Evolutionary conservation across 2,113 vertebrate genomes (phyloP).

Genomic region (Pollimyrus isidori): DNA sequence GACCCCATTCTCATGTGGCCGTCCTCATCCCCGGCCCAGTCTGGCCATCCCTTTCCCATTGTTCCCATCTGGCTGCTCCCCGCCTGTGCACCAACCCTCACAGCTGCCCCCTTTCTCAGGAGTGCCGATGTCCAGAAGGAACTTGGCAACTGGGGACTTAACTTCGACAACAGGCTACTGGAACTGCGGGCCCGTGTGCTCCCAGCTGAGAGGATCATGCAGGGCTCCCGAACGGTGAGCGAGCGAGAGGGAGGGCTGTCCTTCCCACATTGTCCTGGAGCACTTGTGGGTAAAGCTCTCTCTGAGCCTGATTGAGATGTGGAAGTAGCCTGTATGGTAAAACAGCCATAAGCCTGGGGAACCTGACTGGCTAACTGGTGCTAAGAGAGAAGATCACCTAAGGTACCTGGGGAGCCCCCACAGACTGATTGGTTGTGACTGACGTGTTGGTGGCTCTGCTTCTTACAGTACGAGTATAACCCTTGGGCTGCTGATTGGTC

Average conservation of each 20-base stretch:
- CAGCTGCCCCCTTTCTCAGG: slow-evolving; percentile 47
- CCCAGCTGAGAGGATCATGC: slow-evolving; percentile 75
- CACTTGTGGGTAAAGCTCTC: not conserved
- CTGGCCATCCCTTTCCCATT: not conserved
- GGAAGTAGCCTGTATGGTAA: not conserved
- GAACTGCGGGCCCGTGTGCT: slow-evolving; percentile 73
- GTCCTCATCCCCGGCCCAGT: no score
- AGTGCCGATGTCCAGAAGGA: slow-evolving; percentile 71
- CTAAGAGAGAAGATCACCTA: not conserved
- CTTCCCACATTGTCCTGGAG: not conserved
- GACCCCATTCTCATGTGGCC: not conserved
- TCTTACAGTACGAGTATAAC: slow-evolving; percentile 73
- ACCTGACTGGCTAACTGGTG: not conserved
- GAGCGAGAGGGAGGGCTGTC: not conserved
- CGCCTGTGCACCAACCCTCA: not conserved
- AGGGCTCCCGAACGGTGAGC: slow-evolving; percentile 65
- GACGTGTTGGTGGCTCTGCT: slow-evolving; percentile 9
- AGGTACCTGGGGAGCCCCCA: not conserved
- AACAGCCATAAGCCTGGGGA: not conserved
- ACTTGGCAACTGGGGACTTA: slow-evolving; percentile 78
- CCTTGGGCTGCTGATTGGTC: slow-evolving; percentile 76
- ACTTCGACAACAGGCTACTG: slow-evolving; percentile 75
- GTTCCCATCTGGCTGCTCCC: not conserved
- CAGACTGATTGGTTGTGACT: not conserved
- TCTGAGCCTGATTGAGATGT: not conserved